Conservation (phyloP, 2,113 vertebrate genomes). For the Hippocampus guttulatus region DNA sequence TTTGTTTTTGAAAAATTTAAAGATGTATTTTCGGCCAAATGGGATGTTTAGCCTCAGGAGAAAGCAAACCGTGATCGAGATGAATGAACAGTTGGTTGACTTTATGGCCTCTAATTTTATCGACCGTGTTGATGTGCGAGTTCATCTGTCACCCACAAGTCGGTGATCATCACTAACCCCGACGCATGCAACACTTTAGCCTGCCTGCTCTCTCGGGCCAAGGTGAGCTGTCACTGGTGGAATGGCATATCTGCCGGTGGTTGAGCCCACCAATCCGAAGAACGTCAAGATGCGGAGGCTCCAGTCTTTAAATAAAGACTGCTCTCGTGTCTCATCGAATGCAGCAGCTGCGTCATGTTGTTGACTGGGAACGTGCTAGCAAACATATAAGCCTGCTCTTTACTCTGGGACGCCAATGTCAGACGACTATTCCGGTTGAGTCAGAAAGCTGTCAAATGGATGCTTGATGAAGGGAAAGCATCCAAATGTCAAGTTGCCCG, state of each 20-base stretch:
- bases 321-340: conserved; percentile 42
- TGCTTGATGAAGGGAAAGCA: conserved; percentile 35
- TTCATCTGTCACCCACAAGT: conserved; percentile 23
- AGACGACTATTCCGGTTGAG: conserved; percentile 22
- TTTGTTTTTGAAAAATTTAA: background rate
- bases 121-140: conserved; percentile 23
- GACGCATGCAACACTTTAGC: conserved; percentile 9
- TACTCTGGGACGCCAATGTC: conserved; percentile 10
- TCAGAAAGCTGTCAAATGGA: conserved; percentile 27
- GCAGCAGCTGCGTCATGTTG: conserved; percentile 47
- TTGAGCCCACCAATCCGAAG: conserved; percentile 28
- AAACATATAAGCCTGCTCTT: conserved; percentile 34
- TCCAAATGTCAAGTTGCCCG: conserved; percentile 49
- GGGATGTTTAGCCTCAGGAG: background rate
- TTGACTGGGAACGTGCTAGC: conserved; percentile 41
- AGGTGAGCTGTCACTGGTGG: conserved; percentile 45
- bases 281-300: conserved; percentile 39
- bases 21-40: background rate
- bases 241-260: conserved; percentile 45
- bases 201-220: conserved; percentile 52
- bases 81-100: conserved; percentile 18
- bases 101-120: conserved; percentile 29
- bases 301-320: conserved; percentile 49
- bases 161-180: background rate
- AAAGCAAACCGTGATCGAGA: conserved; percentile 29